Percentiles rank a stretch among this genome's conserved stretches.
Conservation (phyloP, 2,113 vertebrate genomes). For the Connochaetes taurinus region DNA sequence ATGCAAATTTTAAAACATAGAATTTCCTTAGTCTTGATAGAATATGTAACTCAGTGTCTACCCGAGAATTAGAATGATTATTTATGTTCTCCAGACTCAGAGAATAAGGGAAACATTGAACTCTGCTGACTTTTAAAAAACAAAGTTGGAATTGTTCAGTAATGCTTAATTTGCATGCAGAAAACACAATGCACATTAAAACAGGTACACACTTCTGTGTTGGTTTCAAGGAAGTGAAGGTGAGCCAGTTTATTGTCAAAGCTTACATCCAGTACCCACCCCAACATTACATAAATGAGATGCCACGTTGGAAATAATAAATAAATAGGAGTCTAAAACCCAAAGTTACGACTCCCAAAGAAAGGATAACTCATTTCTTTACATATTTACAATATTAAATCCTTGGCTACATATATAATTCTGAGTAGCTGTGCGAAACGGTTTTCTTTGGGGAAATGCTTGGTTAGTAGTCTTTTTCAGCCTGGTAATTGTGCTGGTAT, state of each 20-base stretch:
- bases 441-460: constrained; percentile 45
- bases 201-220: not conserved
- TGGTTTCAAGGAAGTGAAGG: constrained; percentile 44
- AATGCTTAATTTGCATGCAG: constrained; percentile 48
- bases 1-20: constrained; percentile 10
- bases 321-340: constrained; percentile 60
- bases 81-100: constrained; percentile 60
- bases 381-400: constrained; percentile 51
- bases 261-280: constrained; percentile 32
- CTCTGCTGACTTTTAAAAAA: constrained; percentile 49
- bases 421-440: constrained; percentile 47
- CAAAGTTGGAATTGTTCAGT: constrained; percentile 48
- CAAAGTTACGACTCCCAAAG: constrained; percentile 37
- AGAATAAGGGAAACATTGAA: constrained; percentile 59
- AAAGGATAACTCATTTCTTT: constrained; percentile 60
- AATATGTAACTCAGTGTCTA: constrained; percentile 59
- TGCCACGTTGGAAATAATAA: constrained; percentile 60
- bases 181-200: constrained; percentile 44
- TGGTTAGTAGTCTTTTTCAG: constrained; percentile 50
- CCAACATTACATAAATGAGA: constrained; percentile 29
- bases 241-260: constrained; percentile 33
- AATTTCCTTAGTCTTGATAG: constrained; percentile 44
- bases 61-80: constrained; percentile 66
- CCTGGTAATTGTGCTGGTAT: constrained; percentile 44
- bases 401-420: constrained; percentile 55